phyloP scores from a whole-genome alignment of 2,888 invertebrate genomes.

The Euspilapteryx auroguttella region DNA sequence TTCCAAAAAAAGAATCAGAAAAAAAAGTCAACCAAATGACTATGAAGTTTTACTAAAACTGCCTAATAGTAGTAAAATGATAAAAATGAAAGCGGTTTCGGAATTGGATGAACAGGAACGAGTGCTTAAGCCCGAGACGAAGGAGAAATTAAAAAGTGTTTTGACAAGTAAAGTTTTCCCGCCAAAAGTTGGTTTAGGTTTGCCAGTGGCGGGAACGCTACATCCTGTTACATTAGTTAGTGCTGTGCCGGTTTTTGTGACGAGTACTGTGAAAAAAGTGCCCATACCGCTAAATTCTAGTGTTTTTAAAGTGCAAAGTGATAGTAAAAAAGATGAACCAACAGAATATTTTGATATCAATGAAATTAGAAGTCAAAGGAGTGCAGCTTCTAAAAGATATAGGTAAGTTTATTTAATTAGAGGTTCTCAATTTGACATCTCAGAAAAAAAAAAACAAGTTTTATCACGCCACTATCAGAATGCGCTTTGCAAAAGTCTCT shows the following conservation, averaged over 20 bases:
- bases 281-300: slow-evolving; percentile 17
- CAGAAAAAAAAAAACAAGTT: too few species aligned
- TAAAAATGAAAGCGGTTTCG: slow-evolving; percentile 31
- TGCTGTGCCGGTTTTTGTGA: slow-evolving; percentile 10
- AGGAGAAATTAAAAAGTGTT: slow-evolving; percentile 26
- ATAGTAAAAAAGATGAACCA: slow-evolving; percentile 4
- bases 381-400: slow-evolving; percentile 35
- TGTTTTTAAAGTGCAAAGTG: background rate
- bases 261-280: slow-evolving; percentile 10
- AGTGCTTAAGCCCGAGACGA: slow-evolving; percentile 16
- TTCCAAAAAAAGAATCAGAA: slow-evolving; percentile 8
- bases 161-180: slow-evolving; percentile 10
- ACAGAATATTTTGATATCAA: slow-evolving; percentile 16
- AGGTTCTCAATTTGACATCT: too few species aligned
- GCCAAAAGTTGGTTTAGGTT: slow-evolving; percentile 12
- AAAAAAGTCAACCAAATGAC: slow-evolving; percentile 13
- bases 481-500: too few species aligned
- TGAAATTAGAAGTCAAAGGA: too few species aligned
- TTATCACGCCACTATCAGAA: too few species aligned
- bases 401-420: slow-evolving; percentile 11
- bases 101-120: slow-evolving; percentile 10
- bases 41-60: slow-evolving; percentile 41
- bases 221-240: slow-evolving; percentile 28
- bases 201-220: slow-evolving; percentile 25
- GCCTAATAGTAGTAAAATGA: slow-evolving; percentile 34